A percentile compares a stretch with the other conserved stretches of the same genome.
Evolutionary conservation across 1,140 invertebrate species (phyloP).

Genomic region (Dendroctonus ponderosae): DNA sequence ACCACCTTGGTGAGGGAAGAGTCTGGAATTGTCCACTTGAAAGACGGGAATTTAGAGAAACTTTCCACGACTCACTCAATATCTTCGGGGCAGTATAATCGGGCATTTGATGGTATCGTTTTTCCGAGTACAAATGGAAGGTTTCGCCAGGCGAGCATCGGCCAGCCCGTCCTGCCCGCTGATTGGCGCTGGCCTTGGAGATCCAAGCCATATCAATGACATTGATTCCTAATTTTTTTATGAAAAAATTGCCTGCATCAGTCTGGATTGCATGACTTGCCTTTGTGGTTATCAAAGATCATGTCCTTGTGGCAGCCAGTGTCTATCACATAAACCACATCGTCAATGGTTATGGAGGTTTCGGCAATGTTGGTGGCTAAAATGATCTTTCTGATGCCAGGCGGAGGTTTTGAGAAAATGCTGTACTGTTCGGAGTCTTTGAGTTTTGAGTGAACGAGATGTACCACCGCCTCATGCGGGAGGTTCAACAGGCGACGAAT

Average conservation of each 20-base stretch:
- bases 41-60: background rate
- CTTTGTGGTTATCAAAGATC: constrained; percentile 53
- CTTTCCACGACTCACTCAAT: constrained; percentile 46
- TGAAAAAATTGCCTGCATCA: background rate
- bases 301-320: constrained; percentile 59
- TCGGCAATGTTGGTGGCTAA: constrained; percentile 84
- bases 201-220: constrained; percentile 65
- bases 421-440: constrained; percentile 61
- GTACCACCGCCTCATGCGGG: constrained; percentile 39
- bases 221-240: constrained; percentile 25
- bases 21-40: constrained; percentile 36
- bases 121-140: constrained; percentile 69
- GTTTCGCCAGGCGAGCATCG: constrained; percentile 73
- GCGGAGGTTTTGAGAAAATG: constrained; percentile 57
- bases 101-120: constrained; percentile 52
- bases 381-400: constrained; percentile 67
- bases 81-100: constrained; percentile 62
- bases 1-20: constrained; percentile 63
- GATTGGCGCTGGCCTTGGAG: constrained; percentile 73
- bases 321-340: constrained; percentile 88
- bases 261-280: constrained; percentile 37
- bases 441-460: constrained; percentile 69
- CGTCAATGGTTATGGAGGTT: constrained; percentile 91
- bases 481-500: constrained; percentile 49
- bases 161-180: constrained; percentile 65